Conservation (phyloP, 2,797 vertebrate genomes). For the Rallus crepitans region DNA sequence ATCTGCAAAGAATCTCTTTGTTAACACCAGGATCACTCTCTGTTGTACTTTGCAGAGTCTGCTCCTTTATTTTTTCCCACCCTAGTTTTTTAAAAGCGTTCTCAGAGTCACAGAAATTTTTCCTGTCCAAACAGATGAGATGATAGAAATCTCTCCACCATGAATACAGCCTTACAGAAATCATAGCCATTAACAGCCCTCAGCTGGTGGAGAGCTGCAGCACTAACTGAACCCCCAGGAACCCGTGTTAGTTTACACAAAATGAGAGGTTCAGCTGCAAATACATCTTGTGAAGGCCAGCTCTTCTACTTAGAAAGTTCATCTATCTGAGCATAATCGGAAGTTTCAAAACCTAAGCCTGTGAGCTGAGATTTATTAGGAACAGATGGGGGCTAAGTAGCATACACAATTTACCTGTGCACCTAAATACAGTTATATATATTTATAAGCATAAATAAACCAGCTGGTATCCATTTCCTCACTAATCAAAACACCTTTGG, state of each 20-base stretch:
- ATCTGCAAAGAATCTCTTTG: slow-evolving; percentile 9
- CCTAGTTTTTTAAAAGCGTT: not conserved
- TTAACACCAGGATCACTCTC: not conserved
- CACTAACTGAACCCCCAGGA: rapidly evolving
- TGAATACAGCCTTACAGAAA: not conserved
- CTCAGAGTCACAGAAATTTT: not conserved
- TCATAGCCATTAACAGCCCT: not conserved
- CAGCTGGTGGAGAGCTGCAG: not conserved
- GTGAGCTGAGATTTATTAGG: not conserved
- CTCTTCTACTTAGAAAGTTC: not conserved
- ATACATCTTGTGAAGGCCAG: not conserved
- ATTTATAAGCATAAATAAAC: slow-evolving; percentile 8
- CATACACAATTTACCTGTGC: not conserved
- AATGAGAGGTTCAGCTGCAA: not conserved
- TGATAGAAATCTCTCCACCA: slow-evolving; percentile 30
- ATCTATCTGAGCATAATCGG: not conserved
- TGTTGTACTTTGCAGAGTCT: not conserved
- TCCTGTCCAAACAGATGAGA: slow-evolving; percentile 2
- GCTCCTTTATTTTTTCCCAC: not conserved
- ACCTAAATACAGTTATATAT: not conserved
- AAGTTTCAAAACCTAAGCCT: slow-evolving; percentile 3
- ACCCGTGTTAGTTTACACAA: not conserved
- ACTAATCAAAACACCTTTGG: slow-evolving; percentile 2
- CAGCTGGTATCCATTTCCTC: slow-evolving; percentile 3
- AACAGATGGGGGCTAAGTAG: slow-evolving; percentile 22